Base-by-base conservation (phyloP, 2,113 vertebrate genomes). In the Toxotes chatareus region DNA sequence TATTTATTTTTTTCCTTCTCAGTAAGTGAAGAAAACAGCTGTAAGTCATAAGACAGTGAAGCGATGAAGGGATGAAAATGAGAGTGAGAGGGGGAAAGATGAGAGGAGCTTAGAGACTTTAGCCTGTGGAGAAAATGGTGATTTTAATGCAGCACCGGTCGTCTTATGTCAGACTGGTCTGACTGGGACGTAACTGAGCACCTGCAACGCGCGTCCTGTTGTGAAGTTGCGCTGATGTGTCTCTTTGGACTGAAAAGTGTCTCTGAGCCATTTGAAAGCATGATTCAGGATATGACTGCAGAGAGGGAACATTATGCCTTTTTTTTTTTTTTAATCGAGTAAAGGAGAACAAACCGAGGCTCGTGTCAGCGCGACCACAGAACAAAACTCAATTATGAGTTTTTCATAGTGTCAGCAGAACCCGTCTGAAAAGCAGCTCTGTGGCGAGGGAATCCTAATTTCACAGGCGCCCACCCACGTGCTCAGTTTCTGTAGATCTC, bases 401-500 rank as follows among this genome's bases (percentile, higher is more conserved):
- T 86, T 78, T 21, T 74, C 17, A 66, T 72, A 36, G 68, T 67
- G 82, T 89, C 85, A 80, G 88, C 82, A 73, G 57, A 82, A 84
- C 57, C 27, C 3, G 0, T 36, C 10, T 42, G 14, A 66, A 76
- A 59, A 80, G 72, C 61, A 8, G 14, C 71, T 76, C 66, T 27
- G 55, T 40, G 61, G 32, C 34, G 5, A 62, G 60, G 74, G 70
- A 79, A 79, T 81, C 77, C 77, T 84, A 44, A 89, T 89, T 86
- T 83, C 80, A 89, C 63, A 84, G 87, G 27, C 27, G 27, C 27
- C 40, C 38, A 65, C 81, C 84, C 84, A 81, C 80, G 12, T 46
- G 69, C 68, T 66, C 51, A 44, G 4, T 32, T 46, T 60, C 60
- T 40, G 55, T 17, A 64, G 73, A 72, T 49, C 82, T 80, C 77